A percentile compares a stretch with the other conserved stretches of the same genome.
Evolutionary conservation across 2,797 vertebrate genomes (phyloP).

Genomic region (Ambastaia sidthimunki): DNA sequence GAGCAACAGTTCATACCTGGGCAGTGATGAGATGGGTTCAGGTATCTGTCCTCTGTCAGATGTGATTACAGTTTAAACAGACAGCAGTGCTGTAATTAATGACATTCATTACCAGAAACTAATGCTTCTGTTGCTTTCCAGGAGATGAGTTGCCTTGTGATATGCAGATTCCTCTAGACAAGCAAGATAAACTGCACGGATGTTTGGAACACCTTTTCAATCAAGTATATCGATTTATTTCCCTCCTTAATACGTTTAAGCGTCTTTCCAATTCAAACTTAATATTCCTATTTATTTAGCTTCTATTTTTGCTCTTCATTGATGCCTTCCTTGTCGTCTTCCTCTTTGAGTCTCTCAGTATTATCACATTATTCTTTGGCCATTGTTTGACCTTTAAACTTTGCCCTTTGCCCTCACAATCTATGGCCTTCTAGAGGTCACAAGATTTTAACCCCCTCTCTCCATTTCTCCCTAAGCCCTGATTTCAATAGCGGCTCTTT

Average conservation of each 20-base stretch:
- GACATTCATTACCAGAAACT: not conserved
- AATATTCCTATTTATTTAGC: constrained; percentile 12
- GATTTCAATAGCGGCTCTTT: constrained; percentile 61
- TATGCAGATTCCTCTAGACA: constrained; percentile 96
- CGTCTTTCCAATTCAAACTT: not conserved
- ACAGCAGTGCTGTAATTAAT: not conserved
- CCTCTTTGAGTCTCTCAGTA: constrained; percentile 42
- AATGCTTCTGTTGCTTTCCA: constrained; percentile 62
- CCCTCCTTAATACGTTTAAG: not conserved
- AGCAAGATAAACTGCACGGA: constrained; percentile 97
- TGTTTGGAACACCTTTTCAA: constrained; percentile 98
- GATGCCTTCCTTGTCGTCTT: constrained; percentile 61
- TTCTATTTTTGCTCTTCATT: constrained; percentile 66
- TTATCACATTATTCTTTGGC: constrained; percentile 54
- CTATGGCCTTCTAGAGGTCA: constrained; percentile 31
- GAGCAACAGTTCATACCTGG: constrained; percentile 97
- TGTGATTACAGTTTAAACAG: not conserved
- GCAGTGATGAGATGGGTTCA: constrained; percentile 98
- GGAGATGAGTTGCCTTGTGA: constrained; percentile 96
- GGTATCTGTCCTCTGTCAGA: constrained; percentile 76
- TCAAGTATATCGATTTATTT: constrained; percentile 78
- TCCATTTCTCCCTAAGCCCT: constrained; percentile 28
- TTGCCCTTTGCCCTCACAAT: constrained; percentile 49
- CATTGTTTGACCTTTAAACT: constrained; percentile 51
- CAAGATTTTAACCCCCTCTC: constrained; percentile 49